Base-by-base conservation (phyloP, 2,797 vertebrate genomes). In the Synanceia verrucosa region DNA sequence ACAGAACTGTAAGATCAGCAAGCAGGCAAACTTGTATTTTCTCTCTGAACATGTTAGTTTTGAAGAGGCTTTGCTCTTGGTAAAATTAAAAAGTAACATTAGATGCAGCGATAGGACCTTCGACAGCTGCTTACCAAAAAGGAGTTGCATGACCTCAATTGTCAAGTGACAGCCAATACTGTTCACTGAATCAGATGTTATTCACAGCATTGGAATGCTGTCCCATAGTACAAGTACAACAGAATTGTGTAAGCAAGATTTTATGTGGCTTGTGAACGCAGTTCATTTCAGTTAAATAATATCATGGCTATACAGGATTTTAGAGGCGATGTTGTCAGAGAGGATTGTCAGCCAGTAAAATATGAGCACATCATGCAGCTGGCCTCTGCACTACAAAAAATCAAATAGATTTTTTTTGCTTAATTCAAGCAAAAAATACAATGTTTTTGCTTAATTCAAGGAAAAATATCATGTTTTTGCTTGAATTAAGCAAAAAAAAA, bases 21-120 rank as follows among this genome's bases (percentile, higher is more conserved):
- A 46, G 55, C 73, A 77, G 65, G 61, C 70, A 60, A 73, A 65
- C 53, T 33, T 50, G 36, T 62, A 68, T 55, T 74, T 69, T 71
- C 36, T 52, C 33, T 71, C 59, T 47, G 47, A 71, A 81, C 53
- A 60, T 63, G 44, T 65, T 59, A 43, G 47, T 50, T 29, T 16
- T 53, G 26, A 31, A 36, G 31, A 79, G 34, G 21, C 37, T 71
- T 64, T 55, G 26, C 52, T 64, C 69, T 80, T 68, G 62, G 75
- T 46, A 43, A 41, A 69, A 65, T n/a, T 70, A 26, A 69, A 55
- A 43, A 43, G 36, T 23, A 61, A 67, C 56, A 37, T 9, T 4
- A 56, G 19, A 62, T 57, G 26, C 3, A 23, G 11, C 21, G 50
- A 44, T 11, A 16, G 23, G 56, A 44, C 37, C 26, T 70, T 18